These are phyloP conservation scores for Aporophyla nigra DNA, from an alignment of 2,888 invertebrate genomes.

Conservation along the genomic window DNA sequence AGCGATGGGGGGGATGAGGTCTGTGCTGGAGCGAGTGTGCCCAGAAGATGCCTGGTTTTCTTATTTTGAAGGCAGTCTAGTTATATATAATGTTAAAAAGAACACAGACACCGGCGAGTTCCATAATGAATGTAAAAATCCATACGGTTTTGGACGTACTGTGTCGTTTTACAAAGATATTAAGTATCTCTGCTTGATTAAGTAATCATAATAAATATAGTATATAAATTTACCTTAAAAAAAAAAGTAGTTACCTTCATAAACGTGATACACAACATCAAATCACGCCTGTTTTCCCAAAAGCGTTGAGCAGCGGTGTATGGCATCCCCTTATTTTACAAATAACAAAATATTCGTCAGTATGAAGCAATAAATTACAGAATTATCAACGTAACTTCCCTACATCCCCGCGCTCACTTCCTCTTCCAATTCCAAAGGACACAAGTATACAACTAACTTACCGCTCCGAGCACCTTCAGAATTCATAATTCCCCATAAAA, in stretches of 20 bases:
- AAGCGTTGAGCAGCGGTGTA: neutral
- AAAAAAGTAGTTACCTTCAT: neutral
- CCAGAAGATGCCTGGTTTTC: too few relatives aligned
- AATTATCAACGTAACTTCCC: constrained; percentile 12
- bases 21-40: too few relatives aligned
- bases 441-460: constrained; percentile 50
- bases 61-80: too few relatives aligned
- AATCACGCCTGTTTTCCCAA: neutral
- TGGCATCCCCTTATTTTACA: neutral
- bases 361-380: neutral
- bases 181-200: neutral
- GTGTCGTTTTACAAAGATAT: neutral
- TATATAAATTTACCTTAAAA: too few relatives aligned
- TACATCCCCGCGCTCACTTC: neutral
- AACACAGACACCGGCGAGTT: too few relatives aligned
- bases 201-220: neutral
- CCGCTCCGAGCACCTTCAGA: constrained; percentile 58
- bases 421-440: constrained; percentile 26
- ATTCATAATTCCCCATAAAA: too few relatives aligned
- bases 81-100: too few relatives aligned
- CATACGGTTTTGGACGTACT: neutral
- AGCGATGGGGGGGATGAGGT: too few relatives aligned
- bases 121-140: neutral
- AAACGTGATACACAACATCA: neutral
- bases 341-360: neutral